A percentile compares a stretch with the other conserved stretches of the same genome.
Evolutionary conservation across 2,113 vertebrate genomes (phyloP).

Genomic region (Protobothrops mucrosquamatus): DNA sequence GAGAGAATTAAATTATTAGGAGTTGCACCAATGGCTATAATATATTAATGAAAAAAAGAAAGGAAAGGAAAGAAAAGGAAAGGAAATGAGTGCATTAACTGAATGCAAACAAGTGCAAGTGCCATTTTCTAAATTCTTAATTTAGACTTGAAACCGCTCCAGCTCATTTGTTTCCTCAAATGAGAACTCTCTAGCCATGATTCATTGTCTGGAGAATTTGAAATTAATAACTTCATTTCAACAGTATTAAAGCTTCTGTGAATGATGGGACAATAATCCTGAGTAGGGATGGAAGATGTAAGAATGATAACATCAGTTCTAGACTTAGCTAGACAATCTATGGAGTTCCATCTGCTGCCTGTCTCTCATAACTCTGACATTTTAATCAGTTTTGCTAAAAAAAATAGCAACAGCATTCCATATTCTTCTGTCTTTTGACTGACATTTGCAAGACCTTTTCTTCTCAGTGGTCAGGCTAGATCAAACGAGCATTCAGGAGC

Average conservation of each 20-base stretch:
- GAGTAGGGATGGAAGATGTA: not conserved
- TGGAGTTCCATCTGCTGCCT: not conserved
- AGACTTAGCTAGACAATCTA: not conserved
- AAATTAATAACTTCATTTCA: not conserved
- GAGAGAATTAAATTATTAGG: not conserved
- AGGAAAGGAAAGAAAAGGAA: not conserved
- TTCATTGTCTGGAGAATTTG: constrained; percentile 15
- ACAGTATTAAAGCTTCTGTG: not conserved
- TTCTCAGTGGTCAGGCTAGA: not conserved
- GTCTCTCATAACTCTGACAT: not conserved
- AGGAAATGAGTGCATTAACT: constrained; percentile 9
- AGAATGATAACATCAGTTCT: not conserved
- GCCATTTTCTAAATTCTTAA: constrained; percentile 32
- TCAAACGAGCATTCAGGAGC: not conserved
- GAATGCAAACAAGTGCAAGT: not conserved
- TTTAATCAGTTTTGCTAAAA: not conserved
- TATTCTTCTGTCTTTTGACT: not conserved
- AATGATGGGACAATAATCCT: not conserved
- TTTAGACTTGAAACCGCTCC: constrained; percentile 40
- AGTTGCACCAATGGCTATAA: not conserved
- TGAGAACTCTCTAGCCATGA: constrained; percentile 17
- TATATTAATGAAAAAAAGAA: not conserved
- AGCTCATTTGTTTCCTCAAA: constrained; percentile 22
- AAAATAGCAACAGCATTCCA: not conserved
- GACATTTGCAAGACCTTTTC: not conserved